Evolutionary conservation across 2,888 invertebrate species (phyloP), one percentile per base, ranked within the genome.

Genomic region (Steinernema hermaphroditum): DNA sequence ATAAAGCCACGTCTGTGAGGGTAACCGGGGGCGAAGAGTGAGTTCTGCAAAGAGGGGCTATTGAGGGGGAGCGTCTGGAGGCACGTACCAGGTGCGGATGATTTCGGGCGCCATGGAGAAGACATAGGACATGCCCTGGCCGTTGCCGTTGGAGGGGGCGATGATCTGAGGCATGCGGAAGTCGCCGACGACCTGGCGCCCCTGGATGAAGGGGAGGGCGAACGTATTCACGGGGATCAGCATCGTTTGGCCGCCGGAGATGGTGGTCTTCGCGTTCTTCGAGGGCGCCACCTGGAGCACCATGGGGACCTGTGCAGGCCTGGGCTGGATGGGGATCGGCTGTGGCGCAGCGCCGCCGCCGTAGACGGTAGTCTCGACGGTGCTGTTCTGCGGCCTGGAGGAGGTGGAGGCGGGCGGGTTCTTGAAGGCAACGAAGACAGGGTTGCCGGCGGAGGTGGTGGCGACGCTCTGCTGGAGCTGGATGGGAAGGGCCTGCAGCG

Each of bases 301-400:
- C 32, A 62, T 34, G 2, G 50, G 50, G 22, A 50, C 8, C 12
- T 50, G 50, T 12, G 19, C 12, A 32, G 62, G 62, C 29, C 62
- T 29, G 1, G 62, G 62, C 32, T 62, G 62, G 32, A 62, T 62
- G 16, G 62, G 62, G n/a, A 62, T 62, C 4, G 62, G 62, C 62
- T 62, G 62, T 16, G 22, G 62, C 19, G 16, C 27, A 1, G 22
- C 50, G 50, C 22, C 50, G 50, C 12, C 12, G 22, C 22, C 9
- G 50, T 22, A 50, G 50, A 50, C 12, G 50, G 4, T 50, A 2
- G 50, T 22, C 12, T 50, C 50, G 2, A 37, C 22, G 24, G 6
- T 24, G 50, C 50, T 22, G 50, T 22, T 16, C 22, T 12, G 22
- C 50, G 19, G 62, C 4, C 32, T 29, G 62, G 62, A 62, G 34